Evolutionary conservation across 2,113 vertebrate species (phyloP).

Genomic region (Percopsis transmontana): DNA sequence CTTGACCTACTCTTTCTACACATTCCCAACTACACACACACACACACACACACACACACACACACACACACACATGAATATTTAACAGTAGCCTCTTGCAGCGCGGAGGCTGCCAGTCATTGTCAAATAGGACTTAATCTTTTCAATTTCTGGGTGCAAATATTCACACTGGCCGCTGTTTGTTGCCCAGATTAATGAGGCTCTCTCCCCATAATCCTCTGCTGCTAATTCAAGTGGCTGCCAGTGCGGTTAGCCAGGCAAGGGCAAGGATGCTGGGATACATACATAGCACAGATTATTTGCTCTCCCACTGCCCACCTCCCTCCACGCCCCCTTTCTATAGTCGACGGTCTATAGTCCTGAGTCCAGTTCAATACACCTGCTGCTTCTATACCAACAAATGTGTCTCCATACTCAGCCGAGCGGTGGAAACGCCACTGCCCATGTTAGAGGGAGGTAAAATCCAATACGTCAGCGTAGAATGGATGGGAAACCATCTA

Average conservation of each 20-base stretch:
- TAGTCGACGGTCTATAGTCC: slow-evolving; percentile 21
- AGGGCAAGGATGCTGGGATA: slow-evolving; percentile 80
- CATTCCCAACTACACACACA: slow-evolving; percentile 13
- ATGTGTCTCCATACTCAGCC: slow-evolving; percentile 20
- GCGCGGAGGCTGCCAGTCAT: slow-evolving; percentile 95
- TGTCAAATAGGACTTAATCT: slow-evolving; percentile 99
- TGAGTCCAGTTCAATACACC: slow-evolving; percentile 34
- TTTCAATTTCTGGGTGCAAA: slow-evolving; percentile 99
- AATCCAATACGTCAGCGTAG: slow-evolving; percentile 13
- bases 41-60: slow-evolving; percentile 21
- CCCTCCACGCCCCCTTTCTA: slow-evolving; percentile 10
- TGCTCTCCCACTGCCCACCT: slow-evolving; percentile 17
- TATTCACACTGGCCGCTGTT: slow-evolving; percentile 99
- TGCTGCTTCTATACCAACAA: not conserved
- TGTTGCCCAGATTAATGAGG: slow-evolving; percentile 99
- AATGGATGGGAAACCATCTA: not conserved
- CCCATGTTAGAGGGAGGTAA: not conserved
- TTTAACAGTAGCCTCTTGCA: slow-evolving; percentile 98
- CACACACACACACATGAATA: slow-evolving; percentile 85
- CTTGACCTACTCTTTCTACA: slow-evolving; percentile 14
- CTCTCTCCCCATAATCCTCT: slow-evolving; percentile 96
- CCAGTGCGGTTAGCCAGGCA: slow-evolving; percentile 81
- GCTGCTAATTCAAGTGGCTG: slow-evolving; percentile 99
- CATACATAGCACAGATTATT: slow-evolving; percentile 86
- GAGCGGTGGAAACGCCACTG: slow-evolving; percentile 22